Evolutionary conservation across 2,113 vertebrate species (phyloP), one percentile per base, ranked within the genome.

Genomic region (Pluvianellus socialis): DNA sequence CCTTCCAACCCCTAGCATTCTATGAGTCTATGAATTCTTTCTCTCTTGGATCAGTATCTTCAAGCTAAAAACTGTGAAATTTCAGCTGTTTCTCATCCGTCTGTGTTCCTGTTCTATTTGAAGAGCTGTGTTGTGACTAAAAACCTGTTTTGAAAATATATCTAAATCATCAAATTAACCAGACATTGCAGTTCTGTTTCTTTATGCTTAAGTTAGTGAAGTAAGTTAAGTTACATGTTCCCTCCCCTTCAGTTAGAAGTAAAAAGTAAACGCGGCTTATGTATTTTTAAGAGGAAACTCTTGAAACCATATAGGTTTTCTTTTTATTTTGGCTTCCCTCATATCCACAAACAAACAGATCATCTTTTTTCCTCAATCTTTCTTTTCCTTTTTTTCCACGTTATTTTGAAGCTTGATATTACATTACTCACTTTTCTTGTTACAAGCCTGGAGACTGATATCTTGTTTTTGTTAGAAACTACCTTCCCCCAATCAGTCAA

Each of bases 251-350:
- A 12, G 33, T 58, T 53, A 65, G 35, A 79, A 65, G 18, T 40
- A 52, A 80, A 40, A 3, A 67, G 4, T 38, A 87, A 32, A 24
- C 11, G 73, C 0, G 0, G 27, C 1, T 81, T 38, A 30, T 0
- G 0, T 55, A 53, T 40, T 67, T 86, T 87, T 35, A 59, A 70
- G 50, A 87, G 58, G 47, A 66, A 90, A 42, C 8, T 59, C 15
- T 63, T 93, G 49, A 73, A 88, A 33, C 4, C 6, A 20, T 22
- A 28, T 1, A 24, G 9, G 4, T 52, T 65, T 91, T 50, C 20
- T 63, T 79, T 88, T 65, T 47, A 30, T 65, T 82, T 88, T 82
- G 18, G 1, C 3, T 93, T 88, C 12, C 35, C 4, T 62, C 13
- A 20, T 70, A 13, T 21, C 32, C 13, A 40, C 10, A 7, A 95